A percentile compares a stretch with the other conserved stretches of the same genome.
Evolutionary conservation across 2,797 vertebrate species (phyloP).

Genomic region (Ctenopoma multispine): DNA sequence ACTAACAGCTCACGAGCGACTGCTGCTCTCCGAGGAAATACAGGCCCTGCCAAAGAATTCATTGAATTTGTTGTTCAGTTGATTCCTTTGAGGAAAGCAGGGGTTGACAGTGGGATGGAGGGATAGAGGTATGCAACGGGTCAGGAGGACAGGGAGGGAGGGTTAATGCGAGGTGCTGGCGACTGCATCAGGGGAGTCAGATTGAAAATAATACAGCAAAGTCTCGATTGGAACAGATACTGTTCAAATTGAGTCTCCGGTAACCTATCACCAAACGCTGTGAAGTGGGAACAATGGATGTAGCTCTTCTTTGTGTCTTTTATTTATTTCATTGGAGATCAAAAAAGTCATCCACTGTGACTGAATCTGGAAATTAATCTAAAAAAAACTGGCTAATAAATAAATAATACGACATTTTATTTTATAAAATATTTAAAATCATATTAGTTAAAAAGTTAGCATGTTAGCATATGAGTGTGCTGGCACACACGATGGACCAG

Average conservation of each 20-base stretch:
- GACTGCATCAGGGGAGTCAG: constrained; percentile 69
- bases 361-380: neutral
- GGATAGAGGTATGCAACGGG: constrained; percentile 45
- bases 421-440: too few species aligned
- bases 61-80: constrained; percentile 81
- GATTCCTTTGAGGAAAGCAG: constrained; percentile 72
- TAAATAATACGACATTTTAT: too few species aligned
- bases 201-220: constrained; percentile 76
- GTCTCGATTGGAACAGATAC: constrained; percentile 76
- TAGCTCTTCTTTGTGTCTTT: too few species aligned
- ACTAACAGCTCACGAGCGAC: constrained; percentile 70
- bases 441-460: too few species aligned
- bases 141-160: constrained; percentile 57
- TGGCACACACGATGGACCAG: too few species aligned
- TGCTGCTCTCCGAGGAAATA: constrained; percentile 79
- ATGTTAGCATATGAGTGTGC: too few species aligned
- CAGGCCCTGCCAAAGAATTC: constrained; percentile 76
- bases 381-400: too few species aligned
- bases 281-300: constrained; percentile 24
- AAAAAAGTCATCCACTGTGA: neutral
- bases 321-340: neutral
- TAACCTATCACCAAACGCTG: constrained; percentile 26
- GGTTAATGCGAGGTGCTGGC: constrained; percentile 70
- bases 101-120: constrained; percentile 40
- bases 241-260: constrained; percentile 34